Conservation (phyloP, 2,888 invertebrate genomes). For the Lacanobia wlatinum region DNA sequence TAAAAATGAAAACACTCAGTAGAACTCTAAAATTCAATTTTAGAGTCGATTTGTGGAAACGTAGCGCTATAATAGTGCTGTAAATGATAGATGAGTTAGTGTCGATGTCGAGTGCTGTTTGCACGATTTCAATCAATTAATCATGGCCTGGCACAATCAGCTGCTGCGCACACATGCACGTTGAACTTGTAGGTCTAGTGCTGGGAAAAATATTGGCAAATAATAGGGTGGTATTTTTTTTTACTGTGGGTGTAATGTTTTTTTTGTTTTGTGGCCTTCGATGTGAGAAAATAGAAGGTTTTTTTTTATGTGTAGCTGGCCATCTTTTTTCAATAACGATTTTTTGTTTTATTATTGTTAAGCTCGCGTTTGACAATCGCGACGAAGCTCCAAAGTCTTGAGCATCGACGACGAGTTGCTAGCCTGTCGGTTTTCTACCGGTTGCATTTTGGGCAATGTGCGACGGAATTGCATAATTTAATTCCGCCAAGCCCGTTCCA, state of each 20-base stretch:
- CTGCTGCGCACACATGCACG: constrained; percentile 13
- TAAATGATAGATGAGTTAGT: constrained; percentile 54
- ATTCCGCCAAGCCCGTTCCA: too few relatives aligned
- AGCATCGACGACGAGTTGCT: too few relatives aligned
- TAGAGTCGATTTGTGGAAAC: constrained; percentile 36
- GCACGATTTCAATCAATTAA: constrained; percentile 60
- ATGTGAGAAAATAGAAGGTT: not conserved
- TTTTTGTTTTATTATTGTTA: too few relatives aligned
- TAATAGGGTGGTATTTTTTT: not conserved
- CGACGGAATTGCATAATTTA: too few relatives aligned
- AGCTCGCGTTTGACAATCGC: too few relatives aligned
- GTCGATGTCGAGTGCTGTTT: constrained; percentile 46
- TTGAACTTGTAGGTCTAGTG: constrained; percentile 7
- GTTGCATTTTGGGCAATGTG: too few relatives aligned
- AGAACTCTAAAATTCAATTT: constrained; percentile 39
- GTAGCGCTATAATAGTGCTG: constrained; percentile 24
- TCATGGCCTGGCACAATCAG: constrained; percentile 43
- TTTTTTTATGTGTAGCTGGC: not conserved
- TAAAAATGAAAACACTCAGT: not conserved
- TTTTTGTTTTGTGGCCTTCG: not conserved
- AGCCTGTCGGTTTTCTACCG: too few relatives aligned
- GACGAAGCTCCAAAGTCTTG: too few relatives aligned
- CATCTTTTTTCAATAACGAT: too few relatives aligned
- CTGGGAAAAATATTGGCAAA: constrained; percentile 25
- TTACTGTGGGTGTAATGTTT: not conserved